These are phyloP conservation scores for Aphaenogaster ashmeadi DNA, from an alignment of 1,140 invertebrate species.

Conservation along the genomic window DNA sequence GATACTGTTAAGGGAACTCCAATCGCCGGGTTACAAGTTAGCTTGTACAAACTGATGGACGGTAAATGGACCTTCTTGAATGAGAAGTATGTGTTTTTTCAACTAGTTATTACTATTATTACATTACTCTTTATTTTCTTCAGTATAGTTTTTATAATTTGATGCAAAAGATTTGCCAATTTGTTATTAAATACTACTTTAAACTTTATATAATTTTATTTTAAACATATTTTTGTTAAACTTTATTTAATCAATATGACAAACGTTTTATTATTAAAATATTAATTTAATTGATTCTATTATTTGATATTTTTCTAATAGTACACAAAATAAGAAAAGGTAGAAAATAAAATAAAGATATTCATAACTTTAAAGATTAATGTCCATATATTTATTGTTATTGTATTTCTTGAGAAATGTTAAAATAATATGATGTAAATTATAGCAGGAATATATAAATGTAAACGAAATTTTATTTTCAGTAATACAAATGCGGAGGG, in stretches of 20 bases:
- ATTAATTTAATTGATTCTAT: not conserved
- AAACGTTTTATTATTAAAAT: constrained; percentile 21
- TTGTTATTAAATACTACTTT: not conserved
- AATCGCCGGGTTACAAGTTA: constrained; percentile 88
- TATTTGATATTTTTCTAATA: not conserved
- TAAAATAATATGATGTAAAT: not conserved
- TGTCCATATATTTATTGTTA: not conserved
- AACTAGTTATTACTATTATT: constrained; percentile 16
- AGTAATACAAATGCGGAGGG: constrained; percentile 91
- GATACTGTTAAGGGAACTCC: constrained; percentile 90
- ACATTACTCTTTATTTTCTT: not conserved
- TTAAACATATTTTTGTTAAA: not conserved
- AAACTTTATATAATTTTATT: constrained; percentile 2
- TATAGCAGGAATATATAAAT: not conserved
- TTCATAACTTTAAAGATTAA: not conserved
- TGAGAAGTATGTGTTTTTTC: constrained; percentile 84
- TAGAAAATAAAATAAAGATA: not conserved
- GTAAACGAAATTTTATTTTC: constrained; percentile 67
- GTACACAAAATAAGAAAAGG: not conserved
- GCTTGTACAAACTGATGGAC: constrained; percentile 90
- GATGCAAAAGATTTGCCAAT: not conserved
- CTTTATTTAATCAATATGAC: not conserved
- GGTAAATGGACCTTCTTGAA: constrained; percentile 89
- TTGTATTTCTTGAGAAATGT: not conserved
- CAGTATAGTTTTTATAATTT: constrained; percentile 13